Conservation (phyloP, 2,888 invertebrate genomes). For the Pachymerium ferrugineum region DNA sequence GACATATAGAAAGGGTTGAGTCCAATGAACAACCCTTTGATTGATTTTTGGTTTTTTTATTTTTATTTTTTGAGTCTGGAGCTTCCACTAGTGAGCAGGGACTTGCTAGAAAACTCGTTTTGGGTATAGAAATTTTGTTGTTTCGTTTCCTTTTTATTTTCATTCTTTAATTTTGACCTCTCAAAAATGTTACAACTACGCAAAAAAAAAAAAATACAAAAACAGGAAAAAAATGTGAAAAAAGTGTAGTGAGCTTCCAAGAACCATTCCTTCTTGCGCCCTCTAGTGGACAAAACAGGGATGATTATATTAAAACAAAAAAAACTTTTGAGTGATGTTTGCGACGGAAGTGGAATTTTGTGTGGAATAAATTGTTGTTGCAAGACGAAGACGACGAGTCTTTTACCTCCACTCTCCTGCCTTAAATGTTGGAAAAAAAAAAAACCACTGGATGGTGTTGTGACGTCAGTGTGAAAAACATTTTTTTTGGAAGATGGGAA, state of each 20-base stretch:
- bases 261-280: background rate
- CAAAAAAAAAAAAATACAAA: too few species aligned
- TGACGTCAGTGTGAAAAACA: too few species aligned
- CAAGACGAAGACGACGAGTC: background rate
- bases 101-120: background rate
- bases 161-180: too few species aligned
- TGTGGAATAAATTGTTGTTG: background rate
- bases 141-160: too few species aligned
- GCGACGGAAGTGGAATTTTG: background rate
- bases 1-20: too few species aligned
- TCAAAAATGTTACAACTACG: too few species aligned
- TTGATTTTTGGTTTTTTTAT: background rate
- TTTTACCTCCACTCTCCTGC: background rate
- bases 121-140: too few species aligned
- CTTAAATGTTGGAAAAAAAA: too few species aligned
- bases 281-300: background rate
- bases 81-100: constrained; percentile 2
- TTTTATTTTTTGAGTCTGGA: background rate
- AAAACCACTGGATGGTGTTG: background rate
- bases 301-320: too few species aligned
- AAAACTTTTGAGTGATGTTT: background rate
- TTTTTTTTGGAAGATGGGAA: too few species aligned
- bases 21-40: background rate
- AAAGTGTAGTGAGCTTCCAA: background rate
- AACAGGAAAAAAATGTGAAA: background rate